Evolutionary conservation across 2,888 invertebrate species (phyloP).

Genomic region (Ectropis crepuscularia): DNA sequence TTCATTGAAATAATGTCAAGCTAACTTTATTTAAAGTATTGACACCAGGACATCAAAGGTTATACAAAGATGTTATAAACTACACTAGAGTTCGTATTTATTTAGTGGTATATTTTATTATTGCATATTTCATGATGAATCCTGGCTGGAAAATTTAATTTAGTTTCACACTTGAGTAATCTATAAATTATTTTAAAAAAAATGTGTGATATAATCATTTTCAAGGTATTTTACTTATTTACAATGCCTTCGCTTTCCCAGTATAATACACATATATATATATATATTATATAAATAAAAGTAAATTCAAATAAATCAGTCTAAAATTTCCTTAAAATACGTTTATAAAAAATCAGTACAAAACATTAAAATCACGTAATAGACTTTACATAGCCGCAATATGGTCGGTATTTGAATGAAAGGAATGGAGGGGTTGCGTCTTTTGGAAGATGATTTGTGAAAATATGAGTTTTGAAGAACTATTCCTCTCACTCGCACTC

Average conservation of each 20-base stretch:
- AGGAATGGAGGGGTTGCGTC: not conserved
- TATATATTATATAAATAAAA: slow-evolving; percentile 39
- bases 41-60: too few relatives aligned
- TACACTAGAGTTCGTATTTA: not conserved
- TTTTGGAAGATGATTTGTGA: slow-evolving; percentile 18
- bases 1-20: slow-evolving; percentile 25
- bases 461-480: too few relatives aligned
- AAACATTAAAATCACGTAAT: slow-evolving; percentile 22
- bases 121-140: too few relatives aligned
- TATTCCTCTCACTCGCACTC: not conserved
- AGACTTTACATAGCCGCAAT: slow-evolving; percentile 18
- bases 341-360: slow-evolving; percentile 53
- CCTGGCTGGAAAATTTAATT: too few relatives aligned
- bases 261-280: too few relatives aligned
- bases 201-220: too few relatives aligned
- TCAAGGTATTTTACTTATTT: slow-evolving; percentile 6
- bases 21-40: too few relatives aligned
- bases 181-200: too few relatives aligned
- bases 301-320: slow-evolving; percentile 68
- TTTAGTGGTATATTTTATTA: too few relatives aligned
- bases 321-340: slow-evolving; percentile 66
- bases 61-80: not conserved
- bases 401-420: slow-evolving; percentile 21
- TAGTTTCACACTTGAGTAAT: too few relatives aligned
- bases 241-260: slow-evolving; percentile 12